phyloP scores from a whole-genome alignment of 2,888 invertebrate species.

The Nomada ferruginata region DNA sequence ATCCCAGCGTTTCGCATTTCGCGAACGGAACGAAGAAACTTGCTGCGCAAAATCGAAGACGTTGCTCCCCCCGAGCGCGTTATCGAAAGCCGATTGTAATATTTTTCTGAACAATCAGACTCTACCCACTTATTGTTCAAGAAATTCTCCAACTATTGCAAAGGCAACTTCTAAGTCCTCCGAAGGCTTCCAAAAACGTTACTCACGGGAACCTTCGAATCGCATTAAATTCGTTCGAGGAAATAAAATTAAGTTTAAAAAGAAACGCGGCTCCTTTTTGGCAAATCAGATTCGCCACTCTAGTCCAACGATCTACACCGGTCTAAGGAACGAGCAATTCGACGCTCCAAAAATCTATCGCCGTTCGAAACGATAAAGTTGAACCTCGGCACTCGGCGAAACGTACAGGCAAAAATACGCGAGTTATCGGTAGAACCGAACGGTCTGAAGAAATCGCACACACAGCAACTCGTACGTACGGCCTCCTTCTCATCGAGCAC shows the following conservation, averaged over 20 bases:
- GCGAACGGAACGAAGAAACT: not conserved
- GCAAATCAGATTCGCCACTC: not conserved
- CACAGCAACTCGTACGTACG: not conserved
- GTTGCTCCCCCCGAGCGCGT: conserved; percentile 13
- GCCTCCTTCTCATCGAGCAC: too few species aligned
- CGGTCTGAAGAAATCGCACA: not conserved
- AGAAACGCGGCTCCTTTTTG: too few species aligned
- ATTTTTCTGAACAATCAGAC: conserved; percentile 2
- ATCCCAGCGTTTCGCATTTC: conserved; percentile 1
- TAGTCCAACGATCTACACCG: not conserved
- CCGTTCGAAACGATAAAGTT: not conserved
- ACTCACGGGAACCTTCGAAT: too few species aligned
- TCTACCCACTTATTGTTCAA: not conserved
- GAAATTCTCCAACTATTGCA: not conserved
- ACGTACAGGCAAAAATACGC: not conserved
- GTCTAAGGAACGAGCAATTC: not conserved
- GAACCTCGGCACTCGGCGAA: not conserved
- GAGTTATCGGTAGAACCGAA: not conserved
- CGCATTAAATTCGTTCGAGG: too few species aligned
- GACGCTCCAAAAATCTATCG: not conserved
- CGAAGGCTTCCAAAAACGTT: too few species aligned
- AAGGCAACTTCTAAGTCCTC: not conserved
- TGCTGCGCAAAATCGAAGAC: not conserved
- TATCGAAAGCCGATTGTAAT: conserved; percentile 4
- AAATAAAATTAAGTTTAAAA: too few species aligned